A percentile compares a stretch with the other conserved stretches of the same genome.
phyloP scores from a whole-genome alignment of 2,113 vertebrate species.

The Lampris megalopsis region DNA sequence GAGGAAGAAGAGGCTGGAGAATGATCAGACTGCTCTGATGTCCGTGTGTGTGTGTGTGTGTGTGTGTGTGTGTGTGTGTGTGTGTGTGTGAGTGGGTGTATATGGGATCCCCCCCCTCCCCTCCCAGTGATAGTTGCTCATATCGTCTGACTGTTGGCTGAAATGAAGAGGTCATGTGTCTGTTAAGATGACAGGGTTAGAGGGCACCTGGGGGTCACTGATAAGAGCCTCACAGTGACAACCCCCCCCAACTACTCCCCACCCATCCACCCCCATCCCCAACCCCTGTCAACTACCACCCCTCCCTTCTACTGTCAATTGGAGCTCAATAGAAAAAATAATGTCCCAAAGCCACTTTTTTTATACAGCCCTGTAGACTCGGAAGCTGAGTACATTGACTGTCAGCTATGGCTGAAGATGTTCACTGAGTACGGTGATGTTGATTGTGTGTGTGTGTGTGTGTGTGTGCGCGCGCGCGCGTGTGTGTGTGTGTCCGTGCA shows the following conservation, averaged over 20 bases:
- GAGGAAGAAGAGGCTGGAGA: neutral
- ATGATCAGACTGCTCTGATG: constrained; percentile 22
- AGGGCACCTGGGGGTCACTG: constrained; percentile 70
- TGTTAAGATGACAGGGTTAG: constrained; percentile 69
- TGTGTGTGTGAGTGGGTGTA: constrained; percentile 1
- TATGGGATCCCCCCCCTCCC: neutral
- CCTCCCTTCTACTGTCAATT: constrained; percentile 39
- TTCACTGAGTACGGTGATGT: constrained; percentile 26
- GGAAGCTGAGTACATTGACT: neutral
- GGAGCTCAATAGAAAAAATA: constrained; percentile 17
- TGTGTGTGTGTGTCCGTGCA: neutral
- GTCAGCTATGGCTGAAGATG: constrained; percentile 32
- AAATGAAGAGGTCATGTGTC: constrained; percentile 50
- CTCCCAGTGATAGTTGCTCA: constrained; percentile 40
- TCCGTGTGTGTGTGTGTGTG: neutral
- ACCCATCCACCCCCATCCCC: constrained; percentile 6
- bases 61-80: constrained; percentile 21
- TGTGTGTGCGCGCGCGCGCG: neutral
- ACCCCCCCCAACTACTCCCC: constrained; percentile 16
- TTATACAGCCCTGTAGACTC: neutral
- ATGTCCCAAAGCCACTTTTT: constrained; percentile 8
- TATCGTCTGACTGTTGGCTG: constrained; percentile 35
- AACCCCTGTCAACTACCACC: constrained; percentile 4
- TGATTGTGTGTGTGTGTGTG: constrained; percentile 16
- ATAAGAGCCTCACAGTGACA: constrained; percentile 69